Evolutionary conservation across 2,113 vertebrate species (phyloP), one percentile per base, ranked within the genome.

Genomic region (Psammodynastes pulverulentus): DNA sequence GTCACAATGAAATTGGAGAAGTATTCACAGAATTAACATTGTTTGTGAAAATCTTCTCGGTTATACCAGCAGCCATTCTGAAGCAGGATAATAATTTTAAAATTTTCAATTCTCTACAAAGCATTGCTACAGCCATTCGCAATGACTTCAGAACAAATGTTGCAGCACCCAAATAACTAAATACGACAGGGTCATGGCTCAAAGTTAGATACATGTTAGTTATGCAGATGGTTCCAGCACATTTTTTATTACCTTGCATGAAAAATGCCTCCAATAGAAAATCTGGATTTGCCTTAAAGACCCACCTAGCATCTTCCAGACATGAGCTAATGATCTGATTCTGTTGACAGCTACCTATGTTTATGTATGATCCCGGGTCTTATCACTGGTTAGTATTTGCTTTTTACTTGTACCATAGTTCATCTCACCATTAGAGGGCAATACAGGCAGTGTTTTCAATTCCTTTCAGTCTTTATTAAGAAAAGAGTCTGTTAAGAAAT

Each of bases 341-440:
- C 43, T 9, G 1, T 12, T 26, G 26, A 86, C n/a, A 21, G 8
- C n/a, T 29, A 46, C 10, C 29, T n/a, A 24, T 54, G 34, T 53
- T 92, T 10, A n/a, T 79, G 23, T 53, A 46, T 54, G 58, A n/a
- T 34, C 21, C 15, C 29, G 52, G 26, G 23, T 46, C n/a, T 12
- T 46, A 46, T 72, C 29, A 8, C 52, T 51, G n/a, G 46, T 49
- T 24, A 48, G 0, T 0, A 0, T 87, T 86, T 49, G 49, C 52
- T 88, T 88, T 87, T 51, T 87, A 24, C 45, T 91, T 93, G 1
- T 90, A 92, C 87, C 91, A 92, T 0, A 0, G 86, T 52, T 92
- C 84, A 0, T 86, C 53, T 93, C 72, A 34, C 96, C 96, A 94
- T 87, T 94, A 96, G 96, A 94, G 96, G 93, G 96, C 96, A 96